Conservation (phyloP, 64 coral and sea anemone genomes). For the Dendronephthya gigantea region DNA sequence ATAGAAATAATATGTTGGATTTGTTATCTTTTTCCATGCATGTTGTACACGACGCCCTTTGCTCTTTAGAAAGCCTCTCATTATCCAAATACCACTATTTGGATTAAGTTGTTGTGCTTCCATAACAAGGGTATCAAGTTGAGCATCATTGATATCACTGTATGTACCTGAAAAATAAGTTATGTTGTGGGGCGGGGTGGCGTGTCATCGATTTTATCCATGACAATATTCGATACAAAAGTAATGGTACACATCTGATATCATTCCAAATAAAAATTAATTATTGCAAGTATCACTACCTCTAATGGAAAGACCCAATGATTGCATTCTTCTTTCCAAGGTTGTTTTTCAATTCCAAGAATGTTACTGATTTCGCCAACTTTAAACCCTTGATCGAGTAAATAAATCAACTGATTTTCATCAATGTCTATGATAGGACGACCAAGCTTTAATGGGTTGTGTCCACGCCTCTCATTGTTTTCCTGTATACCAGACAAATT, state of each 20-base stretch:
- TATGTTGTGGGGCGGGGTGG: too few relatives aligned
- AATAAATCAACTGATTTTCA: constrained; percentile 32
- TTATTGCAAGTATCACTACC: not conserved
- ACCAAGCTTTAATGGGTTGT: not conserved
- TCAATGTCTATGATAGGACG: constrained; percentile 24
- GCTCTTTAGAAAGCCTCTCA: not conserved
- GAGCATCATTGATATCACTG: not conserved
- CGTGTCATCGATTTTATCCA: too few relatives aligned
- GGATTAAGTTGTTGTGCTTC: not conserved
- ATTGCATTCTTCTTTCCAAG: not conserved
- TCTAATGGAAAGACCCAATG: not conserved
- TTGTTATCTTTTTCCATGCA: too few relatives aligned
- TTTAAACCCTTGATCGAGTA: constrained; percentile 40
- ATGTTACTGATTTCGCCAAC: constrained; percentile 26
- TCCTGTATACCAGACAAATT: not conserved
- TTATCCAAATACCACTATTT: not conserved
- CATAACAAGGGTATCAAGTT: not conserved
- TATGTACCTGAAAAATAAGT: not conserved
- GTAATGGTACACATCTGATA: too few relatives aligned
- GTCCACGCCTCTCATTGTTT: not conserved
- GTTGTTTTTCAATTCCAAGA: constrained; percentile 24
- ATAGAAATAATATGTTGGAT: too few relatives aligned
- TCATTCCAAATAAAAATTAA: too few relatives aligned
- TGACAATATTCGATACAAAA: too few relatives aligned
- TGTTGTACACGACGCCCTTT: not conserved